Percentiles rank a stretch among this genome's conserved stretches.
Evolutionary conservation across 2,888 invertebrate genomes (phyloP).

Genomic region (Lacanobia oleracea): DNA sequence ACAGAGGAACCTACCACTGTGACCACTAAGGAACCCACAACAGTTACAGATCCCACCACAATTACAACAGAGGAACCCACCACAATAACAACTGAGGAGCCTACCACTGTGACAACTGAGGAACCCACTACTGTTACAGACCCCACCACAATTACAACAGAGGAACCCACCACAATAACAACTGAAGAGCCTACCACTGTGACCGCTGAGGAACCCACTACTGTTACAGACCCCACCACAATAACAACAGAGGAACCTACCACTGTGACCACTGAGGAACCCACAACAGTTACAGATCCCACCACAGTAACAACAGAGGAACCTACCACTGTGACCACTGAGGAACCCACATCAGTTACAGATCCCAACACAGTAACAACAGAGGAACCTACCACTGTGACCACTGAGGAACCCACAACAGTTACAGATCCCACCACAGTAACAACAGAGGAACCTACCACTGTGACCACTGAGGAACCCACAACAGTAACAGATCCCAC

Average conservation of each 20-base stretch:
- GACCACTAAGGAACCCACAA: neutral
- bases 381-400: neutral
- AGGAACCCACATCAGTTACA: neutral
- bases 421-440: constrained; percentile 7
- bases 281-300: no score
- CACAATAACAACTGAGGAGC: neutral
- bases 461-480: neutral
- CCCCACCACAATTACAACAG: constrained; percentile 14
- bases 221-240: neutral
- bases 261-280: no score
- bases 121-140: neutral
- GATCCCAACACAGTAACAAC: neutral
- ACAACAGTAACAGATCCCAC: neutral
- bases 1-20: neutral
- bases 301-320: neutral
- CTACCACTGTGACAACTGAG: neutral
- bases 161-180: neutral
- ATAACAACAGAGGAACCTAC: neutral
- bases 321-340: neutral
- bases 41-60: neutral
- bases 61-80: neutral
- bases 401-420: constrained; percentile 1
- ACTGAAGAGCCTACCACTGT: neutral
- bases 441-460: constrained; percentile 14
- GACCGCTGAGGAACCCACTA: neutral